These are phyloP conservation scores for Cisticola juncidis DNA, from an alignment of 2,113 vertebrate genomes.

Conservation along the genomic window DNA sequence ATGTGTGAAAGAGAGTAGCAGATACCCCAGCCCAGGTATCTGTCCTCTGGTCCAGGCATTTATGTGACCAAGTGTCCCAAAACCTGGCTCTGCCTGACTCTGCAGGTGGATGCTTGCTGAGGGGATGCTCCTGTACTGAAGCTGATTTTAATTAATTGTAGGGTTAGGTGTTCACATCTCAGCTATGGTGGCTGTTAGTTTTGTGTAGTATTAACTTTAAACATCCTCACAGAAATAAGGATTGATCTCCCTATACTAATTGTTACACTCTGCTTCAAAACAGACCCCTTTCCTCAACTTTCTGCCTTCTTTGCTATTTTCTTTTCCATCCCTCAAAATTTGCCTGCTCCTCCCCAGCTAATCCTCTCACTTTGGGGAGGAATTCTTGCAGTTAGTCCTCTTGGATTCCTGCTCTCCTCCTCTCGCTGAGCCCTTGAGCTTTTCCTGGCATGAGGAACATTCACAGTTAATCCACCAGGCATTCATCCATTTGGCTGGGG, in stretches of 20 bases:
- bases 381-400: not conserved
- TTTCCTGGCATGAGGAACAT: not conserved
- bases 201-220: not conserved
- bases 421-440: not conserved
- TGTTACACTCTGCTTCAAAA: not conserved
- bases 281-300: not conserved
- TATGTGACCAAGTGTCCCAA: not conserved
- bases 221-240: not conserved
- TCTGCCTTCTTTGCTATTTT: not conserved
- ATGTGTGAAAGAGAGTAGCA: not conserved
- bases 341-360: not conserved
- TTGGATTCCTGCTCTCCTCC: not conserved
- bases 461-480: not conserved
- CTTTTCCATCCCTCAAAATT: not conserved
- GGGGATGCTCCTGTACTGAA: not conserved
- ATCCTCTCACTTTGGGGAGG: not conserved
- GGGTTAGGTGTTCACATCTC: not conserved
- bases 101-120: not conserved
- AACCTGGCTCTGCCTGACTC: not conserved
- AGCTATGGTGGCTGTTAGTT: not conserved
- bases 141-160: not conserved
- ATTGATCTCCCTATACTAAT: not conserved
- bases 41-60: not conserved
- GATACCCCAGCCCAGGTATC: not conserved
- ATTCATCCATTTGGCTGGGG: not conserved